Conservation (phyloP, 2,797 vertebrate species). For the Danionella dracula region DNA sequence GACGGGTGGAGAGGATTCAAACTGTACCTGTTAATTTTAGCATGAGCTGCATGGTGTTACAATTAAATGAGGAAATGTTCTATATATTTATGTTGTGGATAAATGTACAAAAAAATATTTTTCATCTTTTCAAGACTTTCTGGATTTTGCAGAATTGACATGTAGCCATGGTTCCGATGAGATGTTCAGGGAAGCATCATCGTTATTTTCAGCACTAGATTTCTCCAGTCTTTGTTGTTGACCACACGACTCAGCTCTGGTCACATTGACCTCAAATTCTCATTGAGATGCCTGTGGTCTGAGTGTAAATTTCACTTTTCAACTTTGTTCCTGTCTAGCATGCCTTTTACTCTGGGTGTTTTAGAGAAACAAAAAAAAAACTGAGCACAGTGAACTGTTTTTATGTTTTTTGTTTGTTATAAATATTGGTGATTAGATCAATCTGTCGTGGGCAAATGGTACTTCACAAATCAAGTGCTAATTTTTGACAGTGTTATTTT, state of each 20-base stretch:
- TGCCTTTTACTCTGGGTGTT: slow-evolving; percentile 70
- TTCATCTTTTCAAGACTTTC: slow-evolving; percentile 73
- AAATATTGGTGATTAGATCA: slow-evolving; percentile 67
- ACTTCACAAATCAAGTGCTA: slow-evolving; percentile 69
- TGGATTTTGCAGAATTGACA: slow-evolving; percentile 71
- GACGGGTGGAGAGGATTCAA: slow-evolving; percentile 38
- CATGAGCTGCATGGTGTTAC: slow-evolving; percentile 81
- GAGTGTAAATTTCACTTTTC: slow-evolving; percentile 61
- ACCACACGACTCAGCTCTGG: slow-evolving; percentile 68
- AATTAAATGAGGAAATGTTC: slow-evolving; percentile 31
- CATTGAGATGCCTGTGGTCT: slow-evolving; percentile 25
- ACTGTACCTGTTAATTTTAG: slow-evolving; percentile 60
- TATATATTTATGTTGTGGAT: slow-evolving; percentile 71
- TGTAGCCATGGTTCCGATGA: slow-evolving; percentile 70
- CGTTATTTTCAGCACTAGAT: slow-evolving; percentile 56
- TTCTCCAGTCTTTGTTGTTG: slow-evolving; percentile 58
- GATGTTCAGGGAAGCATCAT: slow-evolving; percentile 62
- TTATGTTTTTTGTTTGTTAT: slow-evolving; percentile 67
- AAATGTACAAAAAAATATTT: slow-evolving; percentile 66
- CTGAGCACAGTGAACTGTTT: slow-evolving; percentile 59
- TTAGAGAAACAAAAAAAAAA: slow-evolving; percentile 61
- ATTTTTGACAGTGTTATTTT: slow-evolving; percentile 74
- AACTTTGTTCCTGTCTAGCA: slow-evolving; percentile 76
- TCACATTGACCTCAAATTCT: slow-evolving; percentile 75
- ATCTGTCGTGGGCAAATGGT: slow-evolving; percentile 69